A percentile compares a stretch with the other conserved stretches of the same genome.
phyloP scores from a whole-genome alignment of 2,797 vertebrate species.

The Graptemys geographica region DNA sequence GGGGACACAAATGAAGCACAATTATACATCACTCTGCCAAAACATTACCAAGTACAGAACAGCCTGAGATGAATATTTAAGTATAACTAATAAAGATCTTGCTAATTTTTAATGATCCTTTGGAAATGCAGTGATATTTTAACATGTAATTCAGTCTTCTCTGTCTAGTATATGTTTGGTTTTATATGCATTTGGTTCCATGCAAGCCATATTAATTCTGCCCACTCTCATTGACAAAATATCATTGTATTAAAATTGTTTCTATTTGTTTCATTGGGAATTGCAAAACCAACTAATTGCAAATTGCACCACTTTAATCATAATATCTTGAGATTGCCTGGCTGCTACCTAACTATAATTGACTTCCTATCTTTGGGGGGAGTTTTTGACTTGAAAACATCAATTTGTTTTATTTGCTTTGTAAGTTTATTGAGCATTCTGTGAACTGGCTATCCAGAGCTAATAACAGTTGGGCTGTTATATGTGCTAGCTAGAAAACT shows the following conservation, averaged over 20 bases:
- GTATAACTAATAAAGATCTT: neutral
- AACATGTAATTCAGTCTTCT: neutral
- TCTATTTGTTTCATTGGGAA: neutral
- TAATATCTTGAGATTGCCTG: neutral
- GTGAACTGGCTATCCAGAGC: neutral
- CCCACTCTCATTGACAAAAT: neutral
- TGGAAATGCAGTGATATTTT: neutral
- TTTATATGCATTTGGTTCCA: neutral
- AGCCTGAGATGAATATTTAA: neutral
- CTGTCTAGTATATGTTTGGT: neutral
- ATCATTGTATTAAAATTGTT: rapidly evolving
- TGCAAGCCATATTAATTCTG: neutral
- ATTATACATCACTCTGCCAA: neutral
- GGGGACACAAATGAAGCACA: neutral
- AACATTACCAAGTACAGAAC: rapidly evolving
- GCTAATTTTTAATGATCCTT: neutral
- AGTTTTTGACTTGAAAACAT: neutral
- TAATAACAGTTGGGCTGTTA: neutral
- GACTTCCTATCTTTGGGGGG: rapidly evolving
- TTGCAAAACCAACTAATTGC: neutral
- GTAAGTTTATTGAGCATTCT: neutral
- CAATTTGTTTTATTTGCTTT: neutral
- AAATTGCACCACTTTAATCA: neutral
- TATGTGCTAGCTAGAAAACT: neutral
- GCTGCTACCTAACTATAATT: neutral